A percentile compares a stretch with the other conserved stretches of the same genome.
Conservation (phyloP, 1,140 invertebrate genomes). For the Chymomyza costata region DNA sequence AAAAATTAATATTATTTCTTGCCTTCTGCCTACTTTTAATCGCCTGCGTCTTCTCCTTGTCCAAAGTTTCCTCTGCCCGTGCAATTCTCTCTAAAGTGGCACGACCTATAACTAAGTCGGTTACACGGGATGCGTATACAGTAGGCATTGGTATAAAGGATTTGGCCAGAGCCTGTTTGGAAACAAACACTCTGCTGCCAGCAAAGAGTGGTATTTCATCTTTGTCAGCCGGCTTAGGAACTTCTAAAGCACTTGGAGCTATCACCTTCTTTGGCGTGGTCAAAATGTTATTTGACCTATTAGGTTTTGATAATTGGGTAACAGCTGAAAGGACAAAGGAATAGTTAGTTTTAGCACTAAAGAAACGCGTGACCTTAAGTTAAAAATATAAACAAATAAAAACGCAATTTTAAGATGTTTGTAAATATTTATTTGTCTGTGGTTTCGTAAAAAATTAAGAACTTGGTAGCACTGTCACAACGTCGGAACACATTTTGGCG, state of each 20-base stretch:
- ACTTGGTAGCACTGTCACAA: too few relatives aligned
- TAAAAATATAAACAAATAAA: constrained; percentile 45
- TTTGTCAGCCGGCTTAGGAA: neutral
- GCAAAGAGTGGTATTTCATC: constrained; percentile 47
- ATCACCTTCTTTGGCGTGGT: too few relatives aligned
- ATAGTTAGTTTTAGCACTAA: too few relatives aligned
- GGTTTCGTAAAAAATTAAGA: too few relatives aligned
- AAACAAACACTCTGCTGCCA: constrained; percentile 50
- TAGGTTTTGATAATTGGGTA: too few relatives aligned
- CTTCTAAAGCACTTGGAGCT: too few relatives aligned
- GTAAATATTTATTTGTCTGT: too few relatives aligned
- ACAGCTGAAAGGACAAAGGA: too few relatives aligned
- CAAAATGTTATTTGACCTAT: too few relatives aligned
- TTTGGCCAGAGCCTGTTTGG: constrained; percentile 42
- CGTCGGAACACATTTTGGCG: too few relatives aligned
- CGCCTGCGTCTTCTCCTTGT: constrained; percentile 41
- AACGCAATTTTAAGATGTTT: too few relatives aligned
- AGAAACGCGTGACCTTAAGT: too few relatives aligned
- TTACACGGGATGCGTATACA: constrained; percentile 59
- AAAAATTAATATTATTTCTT: neutral
- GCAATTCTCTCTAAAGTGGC: constrained; percentile 41
- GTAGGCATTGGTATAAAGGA: constrained; percentile 45
- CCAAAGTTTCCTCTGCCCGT: constrained; percentile 8
- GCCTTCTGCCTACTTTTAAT: constrained; percentile 59
- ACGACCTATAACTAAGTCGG: constrained; percentile 65